Base-by-base conservation (phyloP, 2,797 vertebrate genomes). In the Hylomyscus alleni region DNA sequence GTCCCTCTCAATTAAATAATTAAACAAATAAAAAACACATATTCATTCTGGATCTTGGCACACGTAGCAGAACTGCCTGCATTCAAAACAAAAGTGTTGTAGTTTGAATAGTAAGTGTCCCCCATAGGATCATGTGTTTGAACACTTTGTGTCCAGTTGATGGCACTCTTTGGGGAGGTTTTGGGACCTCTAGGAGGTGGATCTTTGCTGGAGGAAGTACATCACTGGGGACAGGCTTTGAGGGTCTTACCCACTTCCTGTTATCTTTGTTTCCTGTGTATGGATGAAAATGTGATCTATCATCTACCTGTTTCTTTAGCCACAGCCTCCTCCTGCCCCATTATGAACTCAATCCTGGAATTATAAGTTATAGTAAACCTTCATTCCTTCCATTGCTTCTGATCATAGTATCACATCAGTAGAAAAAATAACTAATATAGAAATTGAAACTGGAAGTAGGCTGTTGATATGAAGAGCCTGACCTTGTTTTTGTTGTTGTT, bases 1-100 rank as follows among this genome's bases (percentile, higher is more conserved):
- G 81, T 93, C 24, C 62, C 91, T 91, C 31, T 97, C 89, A 94
- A 50, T 87, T 83, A 93, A 93, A 95, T 81, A 56, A 58, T 58
- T 7, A 81, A 26, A 82, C 58, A 58, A 58, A 37, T 58, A 26
- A 58, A 40, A 58, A 58, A 15, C n/a, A 93, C 86, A 95, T 88
- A 93, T 73, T 52, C 96, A 95, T 95, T 78, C 56, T 20, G 17
- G 22, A 13, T 82, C 72, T 88, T 60, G 91, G 7, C 4, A 82
- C 2, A 60, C 17, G 58, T 65, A 60, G 31, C 67, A 82, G 80
- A 91, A 94, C 15, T 88, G 37, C 24, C 6, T 88, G 26, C 50
- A 91, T 94, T 95, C 24, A 88, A 73, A 80, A 80, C 19, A 76
- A 83, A 77, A n/a, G 34, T 77, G 3, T 13, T 34, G 29, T 22